phyloP scores from a whole-genome alignment of 1,140 invertebrate species.

The Papilio dardanus region DNA sequence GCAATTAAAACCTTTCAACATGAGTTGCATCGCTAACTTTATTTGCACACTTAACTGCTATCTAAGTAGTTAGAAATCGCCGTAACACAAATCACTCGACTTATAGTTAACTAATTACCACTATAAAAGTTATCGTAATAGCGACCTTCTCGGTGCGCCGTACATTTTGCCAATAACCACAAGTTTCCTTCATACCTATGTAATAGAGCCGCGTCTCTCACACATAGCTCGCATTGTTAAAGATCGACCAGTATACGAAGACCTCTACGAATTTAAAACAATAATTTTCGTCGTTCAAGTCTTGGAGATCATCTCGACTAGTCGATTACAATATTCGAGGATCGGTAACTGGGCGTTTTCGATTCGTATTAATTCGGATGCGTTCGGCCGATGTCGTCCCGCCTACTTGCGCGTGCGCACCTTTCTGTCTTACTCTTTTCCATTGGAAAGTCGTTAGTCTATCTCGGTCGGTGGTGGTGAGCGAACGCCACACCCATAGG shows the following conservation, averaged over 20 bases:
- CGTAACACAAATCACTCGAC: slow-evolving; percentile 37
- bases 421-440: slow-evolving; percentile 50
- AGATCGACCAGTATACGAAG: slow-evolving; percentile 40
- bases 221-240: slow-evolving; percentile 55
- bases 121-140: slow-evolving; percentile 53
- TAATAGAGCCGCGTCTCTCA: slow-evolving; percentile 52
- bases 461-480: slow-evolving; percentile 51
- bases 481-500: slow-evolving; percentile 65
- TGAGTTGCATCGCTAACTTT: slow-evolving; percentile 27
- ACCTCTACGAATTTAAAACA: slow-evolving; percentile 40
- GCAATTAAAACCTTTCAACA: slow-evolving; percentile 34
- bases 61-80: slow-evolving; percentile 34
- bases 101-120: slow-evolving; percentile 47
- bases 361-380: slow-evolving; percentile 44
- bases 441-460: slow-evolving; percentile 45
- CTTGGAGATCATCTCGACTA: slow-evolving; percentile 53
- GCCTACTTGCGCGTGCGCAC: slow-evolving; percentile 61
- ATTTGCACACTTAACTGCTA: slow-evolving; percentile 32
- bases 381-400: slow-evolving; percentile 66
- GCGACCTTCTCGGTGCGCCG: slow-evolving; percentile 46
- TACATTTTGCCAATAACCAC: slow-evolving; percentile 50
- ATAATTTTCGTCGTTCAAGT: slow-evolving; percentile 43
- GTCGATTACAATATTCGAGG: slow-evolving; percentile 45
- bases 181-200: slow-evolving; percentile 48
- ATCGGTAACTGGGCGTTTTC: slow-evolving; percentile 71